Percentiles rank a stretch among this genome's conserved stretches.
Evolutionary conservation across 1,140 invertebrate species (phyloP).

Genomic region (Phortica variegata): DNA sequence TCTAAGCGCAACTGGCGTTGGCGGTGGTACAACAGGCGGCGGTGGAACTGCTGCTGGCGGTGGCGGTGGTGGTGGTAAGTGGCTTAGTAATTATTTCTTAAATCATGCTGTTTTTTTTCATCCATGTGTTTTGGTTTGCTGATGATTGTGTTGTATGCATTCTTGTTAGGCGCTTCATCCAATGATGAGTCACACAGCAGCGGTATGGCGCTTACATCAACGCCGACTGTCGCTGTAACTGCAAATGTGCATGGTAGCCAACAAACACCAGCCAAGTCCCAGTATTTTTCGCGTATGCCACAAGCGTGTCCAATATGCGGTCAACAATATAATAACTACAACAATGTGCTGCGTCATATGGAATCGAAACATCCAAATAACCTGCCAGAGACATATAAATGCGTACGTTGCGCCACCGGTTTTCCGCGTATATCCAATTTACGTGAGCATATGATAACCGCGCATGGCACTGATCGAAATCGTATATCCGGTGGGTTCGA

Average conservation of each 20-base stretch:
- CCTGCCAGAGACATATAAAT: conserved; percentile 53
- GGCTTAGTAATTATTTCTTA: not conserved
- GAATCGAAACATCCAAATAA: conserved; percentile 57
- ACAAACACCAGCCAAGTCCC: conserved; percentile 34
- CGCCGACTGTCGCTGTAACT: not conserved
- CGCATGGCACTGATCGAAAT: conserved; percentile 45
- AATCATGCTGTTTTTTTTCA: too few species aligned
- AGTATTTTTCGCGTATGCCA: conserved; percentile 53
- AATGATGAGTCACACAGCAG: conserved; percentile 47
- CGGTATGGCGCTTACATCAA: conserved; percentile 1
- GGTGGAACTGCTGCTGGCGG: too few species aligned
- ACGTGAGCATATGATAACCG: conserved; percentile 52
- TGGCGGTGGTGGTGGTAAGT: not conserved
- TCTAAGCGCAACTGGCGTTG: conserved; percentile 35
- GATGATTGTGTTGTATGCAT: too few species aligned
- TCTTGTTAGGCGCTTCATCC: conserved; percentile 24
- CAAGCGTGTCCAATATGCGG: conserved; percentile 55
- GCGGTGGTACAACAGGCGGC: too few species aligned
- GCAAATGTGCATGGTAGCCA: conserved; percentile 7
- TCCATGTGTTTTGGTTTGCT: too few species aligned
- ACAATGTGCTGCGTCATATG: conserved; percentile 55
- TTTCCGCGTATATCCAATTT: conserved; percentile 51
- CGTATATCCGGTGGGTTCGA: conserved; percentile 48
- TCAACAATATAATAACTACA: conserved; percentile 56
- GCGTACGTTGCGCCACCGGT: conserved; percentile 45